phyloP scores from a whole-genome alignment of 2,888 invertebrate genomes.

The Arrhopalites spinosus region DNA sequence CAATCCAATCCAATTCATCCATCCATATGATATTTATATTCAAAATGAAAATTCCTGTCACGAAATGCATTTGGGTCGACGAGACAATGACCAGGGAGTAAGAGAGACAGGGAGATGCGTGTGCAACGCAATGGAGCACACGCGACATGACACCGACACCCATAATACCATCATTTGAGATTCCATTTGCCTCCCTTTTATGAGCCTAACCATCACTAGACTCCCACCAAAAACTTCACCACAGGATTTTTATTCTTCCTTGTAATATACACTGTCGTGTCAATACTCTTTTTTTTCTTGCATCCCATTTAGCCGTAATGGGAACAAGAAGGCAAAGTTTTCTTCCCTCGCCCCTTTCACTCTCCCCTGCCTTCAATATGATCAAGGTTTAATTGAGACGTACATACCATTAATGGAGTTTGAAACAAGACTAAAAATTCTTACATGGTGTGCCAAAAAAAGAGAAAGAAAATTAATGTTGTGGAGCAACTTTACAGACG shows the following conservation, averaged over 20 bases:
- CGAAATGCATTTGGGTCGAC: conserved; percentile 40
- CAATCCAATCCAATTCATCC: not conserved
- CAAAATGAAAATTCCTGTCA: conserved; percentile 46
- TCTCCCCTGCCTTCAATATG: too few relatives aligned
- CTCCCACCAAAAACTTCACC: not conserved
- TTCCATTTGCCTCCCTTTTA: conserved; percentile 33
- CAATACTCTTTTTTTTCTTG: too few relatives aligned
- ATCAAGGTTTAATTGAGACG: too few relatives aligned
- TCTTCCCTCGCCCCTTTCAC: too few relatives aligned
- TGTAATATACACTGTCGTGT: not conserved
- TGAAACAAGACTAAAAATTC: too few relatives aligned
- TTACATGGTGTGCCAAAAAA: too few relatives aligned
- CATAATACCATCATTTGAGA: conserved; percentile 34
- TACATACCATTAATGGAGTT: too few relatives aligned
- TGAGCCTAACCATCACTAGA: conserved; percentile 10
- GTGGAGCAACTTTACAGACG: too few relatives aligned
- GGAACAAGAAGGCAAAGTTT: too few relatives aligned
- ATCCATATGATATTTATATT: conserved; percentile 37
- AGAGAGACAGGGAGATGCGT: not conserved
- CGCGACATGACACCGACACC: conserved; percentile 33
- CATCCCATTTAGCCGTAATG: too few relatives aligned
- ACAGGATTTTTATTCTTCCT: not conserved
- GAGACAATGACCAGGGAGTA: conserved; percentile 42
- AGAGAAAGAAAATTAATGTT: too few relatives aligned
- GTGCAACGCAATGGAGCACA: conserved; percentile 11